Base-by-base conservation (phyloP, 2,888 invertebrate species). In the Cerceris ruficornis region DNA sequence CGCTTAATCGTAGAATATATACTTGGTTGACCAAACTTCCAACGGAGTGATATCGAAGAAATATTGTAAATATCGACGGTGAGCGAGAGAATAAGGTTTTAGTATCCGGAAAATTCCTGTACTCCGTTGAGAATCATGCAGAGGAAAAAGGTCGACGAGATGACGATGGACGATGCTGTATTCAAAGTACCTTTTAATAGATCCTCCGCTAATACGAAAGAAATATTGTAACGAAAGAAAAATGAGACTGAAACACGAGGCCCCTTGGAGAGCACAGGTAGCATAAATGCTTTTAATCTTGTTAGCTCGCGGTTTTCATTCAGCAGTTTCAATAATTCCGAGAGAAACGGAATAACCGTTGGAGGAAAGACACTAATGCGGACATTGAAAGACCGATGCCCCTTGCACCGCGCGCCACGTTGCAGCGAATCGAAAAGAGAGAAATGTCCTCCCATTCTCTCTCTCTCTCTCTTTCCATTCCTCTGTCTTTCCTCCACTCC, bases 301-400 rank as follows among this genome's bases (percentile, higher is more conserved):
- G 46, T 46, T 50, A 50, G 50, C 50, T n/a, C 50, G n/a, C 5
- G 50, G 50, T 2, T 13, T 50, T 50, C 50, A n/a, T 50, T 50
- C 50, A n/a, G 6, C n/a, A 11, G 50, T 50, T 67, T 43, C 50
- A 14, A 67, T 57, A 65, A 71, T 71, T 61, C 49, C 66, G 11
- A 71, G 58, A 60, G 61, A 61, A 59, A 70, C 60, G 50, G 60
- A 64, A 17, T 55, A 50, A 55, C 41, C 39, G 50, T 6, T 43
- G 61, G 50, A n/a, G 7, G 54, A 43, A 50, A 52, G 65, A 69
- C 59, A 50, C 54, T 74, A 74, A 76, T 73, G 54, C 41, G 62
- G 73, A 62, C 68, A 68, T 58, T 62, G 46, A 73, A 60, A 54
- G 58, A 42, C 73, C 52, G 62, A 64, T 59, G 76, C 13, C 62